Evolutionary conservation across 1,140 invertebrate species (phyloP), one percentile per base, ranked within the genome.

Genomic region (Cydia splendana): DNA sequence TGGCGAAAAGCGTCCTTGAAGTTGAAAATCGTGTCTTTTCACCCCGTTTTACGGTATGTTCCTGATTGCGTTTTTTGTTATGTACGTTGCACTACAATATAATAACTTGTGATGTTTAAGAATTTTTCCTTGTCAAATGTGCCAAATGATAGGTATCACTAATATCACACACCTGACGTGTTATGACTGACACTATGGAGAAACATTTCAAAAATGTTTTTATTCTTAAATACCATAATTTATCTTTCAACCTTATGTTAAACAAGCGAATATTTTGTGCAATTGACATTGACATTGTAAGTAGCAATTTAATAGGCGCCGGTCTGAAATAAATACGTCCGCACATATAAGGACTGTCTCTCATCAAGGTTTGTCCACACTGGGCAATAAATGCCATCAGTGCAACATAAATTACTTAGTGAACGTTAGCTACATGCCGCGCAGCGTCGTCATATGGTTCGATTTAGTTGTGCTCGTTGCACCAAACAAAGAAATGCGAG

Each of bases 351-450:
- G 34, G 15, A 38, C 24, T 12, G 67, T 71, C 34, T 38, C 30
- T 71, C n/a, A 38, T 71, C 67, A 71, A 71, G 34, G 34, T n/a
- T 69, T 69, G 65, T 69, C 30, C 65, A 69, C n/a, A 71, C 67
- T 18, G 67, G 34, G 67, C n/a, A 71, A 77, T 24, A 62, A 71
- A 77, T 74, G 65, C 34, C 75, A 77, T 78, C 75, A 77, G 65
- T 78, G 74, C 42, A 62, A 75, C 76, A 82, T 84, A 85, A 86
- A 84, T 82, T 82, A 80, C 73, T 79, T 81, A 82, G 82, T 86
- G 80, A 82, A 79, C 77, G 69, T 78, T 76, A 77, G 79, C 79
- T 81, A 78, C 73, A 80, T 78, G 79, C 74, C 78, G 69, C 65
- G 45, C 78, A 57, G 80, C 65, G 69, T 80, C 80, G 75, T 79